Evolutionary conservation across 1,140 invertebrate species (phyloP), one percentile per base, ranked within the genome.

Genomic region (Hirudo medicinalis): DNA sequence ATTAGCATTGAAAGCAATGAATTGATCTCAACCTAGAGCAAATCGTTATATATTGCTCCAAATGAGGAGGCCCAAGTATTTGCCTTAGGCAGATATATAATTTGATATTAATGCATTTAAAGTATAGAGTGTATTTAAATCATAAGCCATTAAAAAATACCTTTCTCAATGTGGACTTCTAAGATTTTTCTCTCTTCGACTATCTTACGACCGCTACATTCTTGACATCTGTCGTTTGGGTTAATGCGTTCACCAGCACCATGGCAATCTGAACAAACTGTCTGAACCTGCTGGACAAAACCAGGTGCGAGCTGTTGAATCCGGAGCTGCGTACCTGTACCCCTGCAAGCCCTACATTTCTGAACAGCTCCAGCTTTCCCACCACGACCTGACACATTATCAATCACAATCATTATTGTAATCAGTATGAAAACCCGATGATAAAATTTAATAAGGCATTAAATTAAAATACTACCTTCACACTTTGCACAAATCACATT

Each of bases 401-500:
- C 81, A 72, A 29, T 49, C 13, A 17, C 11, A 15, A 49, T 40
- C 40, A 6, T 11, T 40, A 49, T 8, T 49, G 15, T 11, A 15
- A 49, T 49, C 20, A 43, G 0, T 11, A 36, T 36, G 6, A 36
- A 36, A 2, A 36, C 2, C 70, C 69, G 53, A 49, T 49, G 27
- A 40, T 9, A 29, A 15, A 29, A 27, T 19, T 60, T 19, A 32
- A 1, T 20, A 77, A 36, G 67, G 2, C n/a, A 20, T n/a, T 27
- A 22, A 79, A 83, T 32, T 49, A 54, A 72, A 11, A 1, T 15
- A 73, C 73, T 85, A 78, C 93, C 97, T 84, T 96, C 90, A 83
- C 97, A 99, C 84, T 94, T 94, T 78, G 90, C 89, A 86, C 97
- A 99, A 77, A 98, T 94, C 27, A 98, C 89, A 83, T 92, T 95